Evolutionary conservation across 2,797 vertebrate species (phyloP).

Genomic region (Melanogrammus aeglefinus): DNA sequence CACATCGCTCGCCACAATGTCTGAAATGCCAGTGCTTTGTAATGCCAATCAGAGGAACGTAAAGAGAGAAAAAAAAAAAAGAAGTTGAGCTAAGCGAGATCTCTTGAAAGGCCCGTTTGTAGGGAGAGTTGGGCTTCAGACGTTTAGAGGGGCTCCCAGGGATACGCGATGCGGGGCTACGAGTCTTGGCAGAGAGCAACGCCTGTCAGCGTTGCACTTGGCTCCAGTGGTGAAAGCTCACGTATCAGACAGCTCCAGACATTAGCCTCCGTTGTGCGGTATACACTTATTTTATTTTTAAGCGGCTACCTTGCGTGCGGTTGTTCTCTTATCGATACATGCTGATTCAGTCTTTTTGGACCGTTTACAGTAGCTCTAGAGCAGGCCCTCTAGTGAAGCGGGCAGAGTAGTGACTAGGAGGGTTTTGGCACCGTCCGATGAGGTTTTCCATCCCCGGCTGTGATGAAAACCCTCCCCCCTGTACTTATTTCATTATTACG

Average conservation of each 20-base stretch:
- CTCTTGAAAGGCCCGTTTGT: slow-evolving; percentile 24
- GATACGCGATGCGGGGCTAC: slow-evolving; percentile 47
- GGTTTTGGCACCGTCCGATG: slow-evolving; percentile 51
- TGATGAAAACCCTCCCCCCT: slow-evolving; percentile 46
- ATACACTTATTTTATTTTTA: not conserved
- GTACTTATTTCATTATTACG: slow-evolving; percentile 58
- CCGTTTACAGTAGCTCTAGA: slow-evolving; percentile 30
- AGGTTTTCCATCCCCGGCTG: slow-evolving; percentile 49
- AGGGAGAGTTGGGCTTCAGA: slow-evolving; percentile 39
- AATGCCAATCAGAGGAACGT: slow-evolving; percentile 3
- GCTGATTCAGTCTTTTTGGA: slow-evolving; percentile 37
- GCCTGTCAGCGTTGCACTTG: slow-evolving; percentile 28
- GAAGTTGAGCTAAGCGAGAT: not conserved
- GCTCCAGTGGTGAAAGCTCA: slow-evolving; percentile 22
- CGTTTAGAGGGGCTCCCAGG: slow-evolving; percentile 39
- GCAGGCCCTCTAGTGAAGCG: slow-evolving; percentile 20
- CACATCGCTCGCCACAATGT: not conserved
- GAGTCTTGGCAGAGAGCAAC: slow-evolving; percentile 36
- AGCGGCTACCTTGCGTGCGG: not conserved
- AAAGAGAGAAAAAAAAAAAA: not conserved
- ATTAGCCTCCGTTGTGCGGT: not conserved
- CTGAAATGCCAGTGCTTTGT: slow-evolving; percentile 7
- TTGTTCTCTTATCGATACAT: not conserved
- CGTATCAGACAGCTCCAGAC: slow-evolving; percentile 2
- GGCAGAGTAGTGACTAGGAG: slow-evolving; percentile 48